Conservation (phyloP, 2,888 invertebrate species). For the Drosophila heteroneura region DNA sequence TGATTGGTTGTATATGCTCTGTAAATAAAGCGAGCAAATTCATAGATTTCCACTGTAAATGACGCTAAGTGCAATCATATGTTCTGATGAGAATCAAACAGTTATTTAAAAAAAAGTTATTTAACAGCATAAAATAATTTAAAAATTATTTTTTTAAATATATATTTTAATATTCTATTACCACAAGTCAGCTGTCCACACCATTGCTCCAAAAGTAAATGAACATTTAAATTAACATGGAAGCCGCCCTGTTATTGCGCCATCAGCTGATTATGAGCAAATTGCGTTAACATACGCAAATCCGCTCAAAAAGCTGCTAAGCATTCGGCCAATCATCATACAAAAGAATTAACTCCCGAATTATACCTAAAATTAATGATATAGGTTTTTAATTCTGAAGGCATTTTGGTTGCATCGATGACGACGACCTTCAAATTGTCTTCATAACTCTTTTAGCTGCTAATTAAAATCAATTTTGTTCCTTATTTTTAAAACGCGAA, state of each 20-base stretch:
- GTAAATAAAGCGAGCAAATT: background rate
- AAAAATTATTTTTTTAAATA: background rate
- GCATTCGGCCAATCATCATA: too few relatives aligned
- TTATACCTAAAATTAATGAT: background rate
- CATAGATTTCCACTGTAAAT: background rate
- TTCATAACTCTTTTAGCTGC: background rate
- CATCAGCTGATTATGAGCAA: background rate
- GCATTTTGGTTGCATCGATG: background rate
- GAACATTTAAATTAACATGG: background rate
- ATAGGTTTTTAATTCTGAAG: background rate
- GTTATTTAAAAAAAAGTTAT: background rate
- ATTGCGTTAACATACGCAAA: conserved; percentile 9
- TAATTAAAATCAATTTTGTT: background rate
- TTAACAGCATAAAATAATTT: background rate
- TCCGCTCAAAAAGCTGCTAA: background rate
- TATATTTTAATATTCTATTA: background rate
- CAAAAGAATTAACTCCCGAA: background rate
- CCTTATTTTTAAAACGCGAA: background rate
- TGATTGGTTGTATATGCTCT: background rate
- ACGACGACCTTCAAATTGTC: too few relatives aligned
- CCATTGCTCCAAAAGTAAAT: too few relatives aligned
- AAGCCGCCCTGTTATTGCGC: background rate
- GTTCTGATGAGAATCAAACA: background rate
- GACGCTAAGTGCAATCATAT: background rate
- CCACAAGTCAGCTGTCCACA: background rate